Base-by-base conservation (phyloP, 2,888 invertebrate genomes). In the Serrognathus titanus region DNA sequence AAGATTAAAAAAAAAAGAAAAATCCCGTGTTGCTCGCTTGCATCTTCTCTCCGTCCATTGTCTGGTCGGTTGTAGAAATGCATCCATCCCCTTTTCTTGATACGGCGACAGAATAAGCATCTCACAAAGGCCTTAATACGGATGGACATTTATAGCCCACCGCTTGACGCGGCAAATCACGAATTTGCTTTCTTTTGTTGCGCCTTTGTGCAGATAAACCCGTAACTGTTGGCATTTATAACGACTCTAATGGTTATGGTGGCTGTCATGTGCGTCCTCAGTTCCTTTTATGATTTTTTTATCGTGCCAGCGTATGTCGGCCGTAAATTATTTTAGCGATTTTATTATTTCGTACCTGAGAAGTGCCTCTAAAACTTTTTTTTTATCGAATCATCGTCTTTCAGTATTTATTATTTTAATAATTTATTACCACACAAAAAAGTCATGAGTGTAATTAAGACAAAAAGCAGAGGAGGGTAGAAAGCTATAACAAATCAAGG, bases 121-220 rank as follows among this genome's bases (percentile, higher is more conserved):
- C 54, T 51, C 41, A 58, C 58, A 65, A 68, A 67, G 63, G 66
- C 64, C 66, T 69, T 71, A 69, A 72, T 70, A 66, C 71, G 68
- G 65, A 71, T 64, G 71, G 72, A 72, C 72, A 70, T 72, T 72
- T 72, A 72, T 70, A 67, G 71, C 70, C 66, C 66, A 67, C 65
- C 63, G 70, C 69, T 71, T 71, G 71, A 72, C 69, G 70, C 71
- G 71, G 71, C 71, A 71, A 72, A 71, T 72, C 72, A 71, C 72
- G 71, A 72, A 72, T 72, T 72, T 71, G 72, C 72, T 70, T 69
- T 68, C 71, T 68, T 71, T 72, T 72, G 72, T 72, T 68, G 66
- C 61, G 57, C 68, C 68, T 69, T 70, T 70, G 71, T 70, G 65
- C 62, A 67, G 70, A 70, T 70, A 69, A 71, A 71, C 68, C 69